These are phyloP conservation scores for Hippocampus kuda DNA, from an alignment of 2,797 vertebrate genomes.

Conservation along the genomic window DNA sequence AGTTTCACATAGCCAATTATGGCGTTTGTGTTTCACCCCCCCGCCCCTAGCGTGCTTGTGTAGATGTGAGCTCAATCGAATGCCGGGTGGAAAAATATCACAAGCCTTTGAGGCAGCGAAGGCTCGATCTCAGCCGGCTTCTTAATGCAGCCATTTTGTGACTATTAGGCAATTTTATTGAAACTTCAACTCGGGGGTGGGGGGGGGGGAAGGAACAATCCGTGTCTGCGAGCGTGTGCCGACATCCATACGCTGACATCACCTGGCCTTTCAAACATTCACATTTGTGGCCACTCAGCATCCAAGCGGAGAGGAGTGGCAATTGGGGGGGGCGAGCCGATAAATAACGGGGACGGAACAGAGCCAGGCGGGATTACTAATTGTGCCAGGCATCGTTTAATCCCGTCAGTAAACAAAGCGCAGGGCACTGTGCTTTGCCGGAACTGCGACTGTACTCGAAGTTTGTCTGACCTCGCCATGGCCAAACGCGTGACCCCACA, in stretches of 20 bases:
- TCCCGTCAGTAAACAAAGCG: constrained; percentile 76
- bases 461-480: too few species aligned
- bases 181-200: neutral
- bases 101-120: neutral
- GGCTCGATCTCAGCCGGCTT: neutral
- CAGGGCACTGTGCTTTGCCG: too few species aligned
- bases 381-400: constrained; percentile 61
- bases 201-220: too few species aligned
- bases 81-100: constrained; percentile 11
- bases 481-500: too few species aligned
- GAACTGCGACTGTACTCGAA: too few species aligned
- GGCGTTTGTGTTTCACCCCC: constrained; percentile 47
- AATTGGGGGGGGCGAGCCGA: constrained; percentile 20
- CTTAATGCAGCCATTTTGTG: neutral
- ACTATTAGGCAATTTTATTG: neutral
- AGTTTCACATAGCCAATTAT: constrained; percentile 62
- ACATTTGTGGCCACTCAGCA: constrained; percentile 14
- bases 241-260: constrained; percentile 7
- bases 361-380: constrained; percentile 55
- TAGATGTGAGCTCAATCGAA: constrained; percentile 21
- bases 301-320: constrained; percentile 10
- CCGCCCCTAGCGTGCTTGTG: constrained; percentile 29
- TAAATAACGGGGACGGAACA: constrained; percentile 56
- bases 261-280: neutral
- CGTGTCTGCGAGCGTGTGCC: too few species aligned